Evolutionary conservation across 2,888 invertebrate species (phyloP), one percentile per base, ranked within the genome.

Genomic region (Lamellibrachia satsuma): DNA sequence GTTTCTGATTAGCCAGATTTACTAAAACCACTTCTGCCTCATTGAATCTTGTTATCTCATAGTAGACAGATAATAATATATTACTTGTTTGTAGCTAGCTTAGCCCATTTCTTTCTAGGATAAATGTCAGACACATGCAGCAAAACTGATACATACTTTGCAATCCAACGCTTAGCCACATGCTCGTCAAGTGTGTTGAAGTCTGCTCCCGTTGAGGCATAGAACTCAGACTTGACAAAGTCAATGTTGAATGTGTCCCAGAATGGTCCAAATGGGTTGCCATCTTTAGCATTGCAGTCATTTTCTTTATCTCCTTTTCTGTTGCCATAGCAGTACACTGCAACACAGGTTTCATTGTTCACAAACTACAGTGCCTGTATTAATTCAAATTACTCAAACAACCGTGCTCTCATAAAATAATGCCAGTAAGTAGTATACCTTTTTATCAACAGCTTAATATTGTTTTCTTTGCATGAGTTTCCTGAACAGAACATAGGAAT

Each of bases 201-300:
- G 91, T 22, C 2, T 6, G 15, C 75, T 75, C 93, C 94, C 51
- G 94, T 90, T 51, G 99, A 99, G 0, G 98, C 98, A 97, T 98
- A 99, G 96, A 99, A 99, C 97, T 98, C 98, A 0, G 99, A 99
- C 22, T 97, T 97, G 7, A 97, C 97, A 97, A 99, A 99, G 95
- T 99, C 98, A 91, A 99, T 97, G 93, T 97, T 97, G 96, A 98
- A 99, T 2, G 98, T 98, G 96, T 99, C 98, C 99, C 99, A 99
- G 97, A 99, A 99, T 39, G 99, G 98, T 2, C 99, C 99, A 97
- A 99, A 99, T 6, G 99, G 99, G 97, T 99, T 99, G 6, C 99
- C 99, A 95, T 99, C 98, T 96, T 99, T 99, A 0, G 99, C 99
- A 97, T 99, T 98, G 96, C 99, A 99, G 94, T 97, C 97, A 90